Conservation (phyloP, 2,888 invertebrate genomes). For the Chaitophorus viminalis region DNA sequence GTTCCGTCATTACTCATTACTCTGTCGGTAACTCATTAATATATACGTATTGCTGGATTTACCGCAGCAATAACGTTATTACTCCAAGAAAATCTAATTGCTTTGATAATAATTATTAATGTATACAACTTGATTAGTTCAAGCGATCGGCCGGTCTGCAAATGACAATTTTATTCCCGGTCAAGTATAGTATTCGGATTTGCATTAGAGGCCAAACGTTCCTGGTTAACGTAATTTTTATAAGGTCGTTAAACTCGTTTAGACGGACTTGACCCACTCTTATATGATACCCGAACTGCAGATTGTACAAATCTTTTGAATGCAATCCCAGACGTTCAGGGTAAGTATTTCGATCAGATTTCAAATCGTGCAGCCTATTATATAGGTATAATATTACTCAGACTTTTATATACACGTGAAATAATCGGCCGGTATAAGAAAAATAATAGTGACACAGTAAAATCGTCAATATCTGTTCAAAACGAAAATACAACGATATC, state of each 20-base stretch:
- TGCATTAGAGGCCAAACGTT: not conserved
- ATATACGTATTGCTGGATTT: not conserved
- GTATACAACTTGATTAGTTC: not conserved
- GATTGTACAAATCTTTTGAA: not conserved
- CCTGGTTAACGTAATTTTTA: not conserved
- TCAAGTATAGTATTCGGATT: not conserved
- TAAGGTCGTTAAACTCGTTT: constrained; percentile 39
- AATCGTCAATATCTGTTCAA: not conserved
- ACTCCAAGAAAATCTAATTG: not conserved
- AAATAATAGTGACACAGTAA: not conserved
- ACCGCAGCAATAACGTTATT: no score
- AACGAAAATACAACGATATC: no score
- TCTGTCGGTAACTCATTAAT: no score
- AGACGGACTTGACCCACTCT: constrained; percentile 34
- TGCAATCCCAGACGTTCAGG: not conserved
- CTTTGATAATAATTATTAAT: not conserved
- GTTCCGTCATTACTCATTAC: not conserved
- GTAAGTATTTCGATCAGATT: not conserved
- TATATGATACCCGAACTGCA: not conserved
- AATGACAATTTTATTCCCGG: constrained; percentile 14
- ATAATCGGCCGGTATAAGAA: not conserved
- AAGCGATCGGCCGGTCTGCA: not conserved
- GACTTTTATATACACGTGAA: not conserved
- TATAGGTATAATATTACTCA: not conserved
- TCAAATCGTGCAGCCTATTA: not conserved